Conservation (phyloP, 2,888 invertebrate genomes). For the Achlya flavicornis region DNA sequence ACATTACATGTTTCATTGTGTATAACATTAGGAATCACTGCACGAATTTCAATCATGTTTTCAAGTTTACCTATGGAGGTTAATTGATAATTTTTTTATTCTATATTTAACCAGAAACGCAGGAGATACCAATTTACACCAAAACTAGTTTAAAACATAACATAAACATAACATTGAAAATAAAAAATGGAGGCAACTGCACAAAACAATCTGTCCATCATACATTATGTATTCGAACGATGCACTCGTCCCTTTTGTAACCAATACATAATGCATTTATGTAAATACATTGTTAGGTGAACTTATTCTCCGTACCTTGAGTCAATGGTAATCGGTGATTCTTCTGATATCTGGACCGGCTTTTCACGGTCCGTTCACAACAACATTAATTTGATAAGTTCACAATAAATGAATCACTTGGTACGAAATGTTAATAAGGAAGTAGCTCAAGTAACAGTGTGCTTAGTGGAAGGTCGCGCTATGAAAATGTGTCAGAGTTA, state of each 20-base stretch:
- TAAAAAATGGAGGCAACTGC: constrained; percentile 2
- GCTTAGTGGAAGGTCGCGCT: constrained; percentile 24
- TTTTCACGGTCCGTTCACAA: constrained; percentile 27
- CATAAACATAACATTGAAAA: background rate
- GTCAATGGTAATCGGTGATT: constrained; percentile 55
- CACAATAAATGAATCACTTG: background rate
- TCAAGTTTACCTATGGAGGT: too few relatives aligned
- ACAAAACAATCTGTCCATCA: constrained; percentile 26
- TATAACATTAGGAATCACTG: too few relatives aligned
- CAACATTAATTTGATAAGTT: constrained; percentile 9
- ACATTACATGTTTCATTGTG: too few relatives aligned
- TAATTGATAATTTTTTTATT: too few relatives aligned
- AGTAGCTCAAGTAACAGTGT: constrained; percentile 4
- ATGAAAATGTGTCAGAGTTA: constrained; percentile 31
- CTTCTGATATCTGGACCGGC: constrained; percentile 41
- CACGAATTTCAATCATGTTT: background rate
- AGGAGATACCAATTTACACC: too few relatives aligned
- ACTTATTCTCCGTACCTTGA: constrained; percentile 67
- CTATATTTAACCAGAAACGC: background rate
- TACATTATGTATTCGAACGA: constrained; percentile 36
- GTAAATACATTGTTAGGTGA: constrained; percentile 48
- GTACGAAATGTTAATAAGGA: background rate
- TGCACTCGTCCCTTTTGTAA: constrained; percentile 47
- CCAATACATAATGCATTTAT: constrained; percentile 57
- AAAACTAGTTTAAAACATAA: too few relatives aligned